Base-by-base conservation (phyloP, 2,113 vertebrate species). In the Saguinus midas region DNA sequence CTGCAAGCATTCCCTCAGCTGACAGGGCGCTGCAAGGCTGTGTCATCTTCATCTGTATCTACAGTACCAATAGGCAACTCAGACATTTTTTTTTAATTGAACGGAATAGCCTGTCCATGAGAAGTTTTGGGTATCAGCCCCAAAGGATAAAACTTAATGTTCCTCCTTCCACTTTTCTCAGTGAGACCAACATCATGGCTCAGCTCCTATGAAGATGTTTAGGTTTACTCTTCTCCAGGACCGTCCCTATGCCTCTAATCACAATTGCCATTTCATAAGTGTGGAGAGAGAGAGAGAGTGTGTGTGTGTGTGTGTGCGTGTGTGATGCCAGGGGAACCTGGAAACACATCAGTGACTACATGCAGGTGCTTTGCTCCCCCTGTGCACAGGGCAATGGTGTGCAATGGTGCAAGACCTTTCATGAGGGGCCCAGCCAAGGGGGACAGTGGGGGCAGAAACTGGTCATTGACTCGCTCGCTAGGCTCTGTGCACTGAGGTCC, bases 381-480 rank as follows among this genome's bases (percentile, higher is more conserved):
- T 72, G 1, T 1, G 1, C 37, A 50, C 29, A 78, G 21, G 40
- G 43, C 6, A 16, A 16, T 1, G 0, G 37, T 23, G 0, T 48
- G 25, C 58, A 20, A 21, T 4, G 13, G 0, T 7, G 55, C 5
- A 0, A 9, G 29, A 23, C 10, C n/a, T 40, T 61, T 25, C 25
- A 21, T 0, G 5, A 29, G 45, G 12, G 35, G 5, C 13, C 78
- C 18, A 40, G 73, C 45, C 8, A 2, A 8, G 37, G 66, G 18
- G 10, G 61, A 1, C 0, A n/a, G 25, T 6, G 0, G 52, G 76
- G 48, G 17, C 13, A 7, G 88, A 68, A 21, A n/a, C 37, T 48
- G n/a, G 17, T 70, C 5, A 2, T n/a, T 9, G 17, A 48, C 50
- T 27, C 37, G 32, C 52, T 20, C 0, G 10, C n/a, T 32, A 43